Conservation (phyloP, 1,140 invertebrate genomes). For the Thalassaphorura encarpata region DNA sequence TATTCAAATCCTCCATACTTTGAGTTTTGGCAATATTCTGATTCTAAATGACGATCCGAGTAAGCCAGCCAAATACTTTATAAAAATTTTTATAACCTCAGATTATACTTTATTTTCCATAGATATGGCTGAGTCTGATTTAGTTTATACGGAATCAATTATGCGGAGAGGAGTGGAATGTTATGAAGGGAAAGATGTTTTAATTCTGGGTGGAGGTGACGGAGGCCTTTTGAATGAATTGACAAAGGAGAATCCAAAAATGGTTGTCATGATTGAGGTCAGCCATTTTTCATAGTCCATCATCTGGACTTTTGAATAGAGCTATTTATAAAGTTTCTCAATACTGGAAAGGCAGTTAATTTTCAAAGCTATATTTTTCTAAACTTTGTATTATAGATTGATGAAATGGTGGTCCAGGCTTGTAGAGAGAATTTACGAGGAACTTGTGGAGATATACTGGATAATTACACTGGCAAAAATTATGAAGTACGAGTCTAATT, state of each 20-base stretch:
- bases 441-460: slow-evolving; percentile 74
- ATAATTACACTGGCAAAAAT: slow-evolving; percentile 63
- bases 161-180: slow-evolving; percentile 74
- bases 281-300: slow-evolving; percentile 18
- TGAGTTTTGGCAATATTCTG: slow-evolving; percentile 74
- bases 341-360: neutral
- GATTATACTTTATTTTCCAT: slow-evolving; percentile 34
- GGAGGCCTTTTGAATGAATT: slow-evolving; percentile 82
- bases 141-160: slow-evolving; percentile 82
- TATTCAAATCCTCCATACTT: slow-evolving; percentile 81
- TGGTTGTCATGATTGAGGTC: slow-evolving; percentile 80
- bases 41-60: slow-evolving; percentile 84
- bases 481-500: slow-evolving; percentile 70
- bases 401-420: slow-evolving; percentile 76
- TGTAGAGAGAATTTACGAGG: slow-evolving; percentile 71
- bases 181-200: slow-evolving; percentile 77
- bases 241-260: slow-evolving; percentile 77
- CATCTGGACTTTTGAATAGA: too few species aligned
- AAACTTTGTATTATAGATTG: slow-evolving; percentile 55
- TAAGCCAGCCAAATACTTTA: slow-evolving; percentile 43
- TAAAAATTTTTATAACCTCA: neutral
- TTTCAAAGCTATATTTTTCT: neutral
- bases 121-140: slow-evolving; percentile 87
- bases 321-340: neutral
- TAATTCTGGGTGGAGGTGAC: slow-evolving; percentile 89